Evolutionary conservation across 1,140 invertebrate genomes (phyloP), one percentile per base, ranked within the genome.

Genomic region (Cephus cinctus): DNA sequence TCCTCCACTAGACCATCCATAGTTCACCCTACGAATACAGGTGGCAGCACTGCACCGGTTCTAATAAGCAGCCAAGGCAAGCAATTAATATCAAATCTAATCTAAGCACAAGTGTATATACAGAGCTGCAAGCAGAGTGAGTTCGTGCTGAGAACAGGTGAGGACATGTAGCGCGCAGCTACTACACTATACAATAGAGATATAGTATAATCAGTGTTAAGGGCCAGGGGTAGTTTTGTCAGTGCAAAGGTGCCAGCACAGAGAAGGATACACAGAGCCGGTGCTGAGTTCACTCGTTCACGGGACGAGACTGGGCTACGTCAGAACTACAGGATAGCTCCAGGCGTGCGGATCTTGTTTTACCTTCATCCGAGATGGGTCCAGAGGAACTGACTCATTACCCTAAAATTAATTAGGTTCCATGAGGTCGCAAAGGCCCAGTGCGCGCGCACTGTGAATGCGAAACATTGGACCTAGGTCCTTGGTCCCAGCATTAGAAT

Each of bases 371-470:
- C n/a, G n/a, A n/a, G 44, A 44, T 44, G 52, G 57, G 57, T 57
- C 58, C 52, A 58, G 52, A 43, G 59, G 54, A 62, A 63, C 59
- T 63, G 61, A 68, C 60, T 68, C 65, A 70, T 70, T 70, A 70
- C 56, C 59, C 59, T 56, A 49, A 60, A 66, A 70, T 70, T 67
- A 70, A 70, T 70, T 70, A 67, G 67, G 59, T 70, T 67, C 61
- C 63, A 59, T 61, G 55, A n/a, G 65, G 65, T 65, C 63, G 68
- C 65, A 70, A 70, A 70, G 65, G 62, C 63, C 58, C 61, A 61
- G 60, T 60, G 59, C 56, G 49, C 32, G 42, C 46, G 43, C 47
- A n/a, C n/a, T n/a, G n/a, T n/a, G n/a, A n/a, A n/a, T n/a, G n/a
- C n/a, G n/a, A n/a, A n/a, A n/a, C n/a, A n/a, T n/a, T n/a, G n/a